These are phyloP conservation scores for Eospalax fontanierii DNA, from an alignment of 2,797 vertebrate genomes.

Conservation along the genomic window DNA sequence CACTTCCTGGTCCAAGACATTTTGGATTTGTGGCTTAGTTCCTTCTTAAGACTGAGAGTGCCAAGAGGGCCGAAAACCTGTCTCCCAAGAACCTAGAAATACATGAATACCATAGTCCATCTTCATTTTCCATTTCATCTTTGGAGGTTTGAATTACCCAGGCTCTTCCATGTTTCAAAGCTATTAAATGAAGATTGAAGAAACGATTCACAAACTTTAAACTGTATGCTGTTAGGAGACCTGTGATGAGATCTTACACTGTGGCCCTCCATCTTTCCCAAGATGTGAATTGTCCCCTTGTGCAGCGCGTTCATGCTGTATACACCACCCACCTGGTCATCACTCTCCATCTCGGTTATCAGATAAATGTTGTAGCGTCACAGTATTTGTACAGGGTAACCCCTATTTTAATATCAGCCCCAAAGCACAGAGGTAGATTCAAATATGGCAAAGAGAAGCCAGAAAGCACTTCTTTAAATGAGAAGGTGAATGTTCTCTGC, in stretches of 20 bases:
- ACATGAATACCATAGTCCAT: neutral
- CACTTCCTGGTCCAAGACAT: neutral
- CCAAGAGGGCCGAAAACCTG: neutral
- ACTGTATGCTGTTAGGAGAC: neutral
- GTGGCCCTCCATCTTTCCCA: neutral
- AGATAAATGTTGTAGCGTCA: neutral
- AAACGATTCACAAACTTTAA: neutral
- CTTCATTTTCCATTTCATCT: neutral
- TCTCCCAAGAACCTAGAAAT: neutral
- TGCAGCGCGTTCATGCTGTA: neutral
- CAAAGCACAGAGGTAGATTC: neutral
- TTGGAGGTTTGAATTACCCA: neutral
- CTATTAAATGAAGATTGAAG: neutral
- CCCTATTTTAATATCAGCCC: neutral
- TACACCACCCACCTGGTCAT: rapidly evolving
- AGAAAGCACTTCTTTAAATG: neutral
- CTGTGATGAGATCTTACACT: no score
- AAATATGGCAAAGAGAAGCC: neutral
- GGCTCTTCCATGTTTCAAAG: neutral
- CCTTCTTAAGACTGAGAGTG: neutral
- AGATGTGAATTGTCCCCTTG: neutral
- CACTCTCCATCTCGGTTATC: no score
- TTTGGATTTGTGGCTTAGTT: neutral
- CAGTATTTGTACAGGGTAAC: neutral
- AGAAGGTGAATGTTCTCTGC: neutral